Base-by-base conservation (phyloP, 2,797 vertebrate genomes). In the Eutrigla gurnardus region DNA sequence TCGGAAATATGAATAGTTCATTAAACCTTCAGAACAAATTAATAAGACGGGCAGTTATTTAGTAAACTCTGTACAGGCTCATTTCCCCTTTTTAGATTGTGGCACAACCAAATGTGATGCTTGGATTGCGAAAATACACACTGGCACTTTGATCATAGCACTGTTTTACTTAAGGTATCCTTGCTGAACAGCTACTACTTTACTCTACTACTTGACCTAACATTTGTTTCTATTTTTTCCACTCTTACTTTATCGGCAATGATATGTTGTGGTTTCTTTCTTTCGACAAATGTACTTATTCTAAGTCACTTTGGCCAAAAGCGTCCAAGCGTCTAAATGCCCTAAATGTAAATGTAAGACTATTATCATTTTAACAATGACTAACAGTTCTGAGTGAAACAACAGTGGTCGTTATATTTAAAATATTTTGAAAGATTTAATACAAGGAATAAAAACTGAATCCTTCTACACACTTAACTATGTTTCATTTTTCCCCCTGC, bases 371-470 rank as follows among this genome's bases (percentile, higher is more conserved):
- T 8, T 37, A 5, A n/a, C 37, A 57, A 35, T 1, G 10, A 53
- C 25, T 35, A 54, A 33, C 25, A 54, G 14, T 54, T 33, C 52
- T 33, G 25, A 54, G 52, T 33, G 12, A 57, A 3, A 57, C 35
- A 58, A 54, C 7, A 4, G 3, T 39, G 36, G 36, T n/a, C 17
- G 6, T 0, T 58, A 2, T 36, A 58, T 7, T 58, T 39, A 3
- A 37, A 12, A 55, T 39, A 58, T 58, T 39, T 58, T 58, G 17
- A 57, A 55, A 59, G 39, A 42, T 32, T 60, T 43, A 11, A 60
- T 25, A 43, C 13, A 7, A 42, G 58, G 58, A 60, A 18, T 58
- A 18, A 18, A 39, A 39, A 58, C 37, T 1, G 36, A 18, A 18
- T 58, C 17, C 17, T 0, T 39, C 40, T 18, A 17, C 12, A 1